These are phyloP conservation scores for Oriolus oriolus DNA, from an alignment of 2,113 vertebrate species.

Conservation along the genomic window DNA sequence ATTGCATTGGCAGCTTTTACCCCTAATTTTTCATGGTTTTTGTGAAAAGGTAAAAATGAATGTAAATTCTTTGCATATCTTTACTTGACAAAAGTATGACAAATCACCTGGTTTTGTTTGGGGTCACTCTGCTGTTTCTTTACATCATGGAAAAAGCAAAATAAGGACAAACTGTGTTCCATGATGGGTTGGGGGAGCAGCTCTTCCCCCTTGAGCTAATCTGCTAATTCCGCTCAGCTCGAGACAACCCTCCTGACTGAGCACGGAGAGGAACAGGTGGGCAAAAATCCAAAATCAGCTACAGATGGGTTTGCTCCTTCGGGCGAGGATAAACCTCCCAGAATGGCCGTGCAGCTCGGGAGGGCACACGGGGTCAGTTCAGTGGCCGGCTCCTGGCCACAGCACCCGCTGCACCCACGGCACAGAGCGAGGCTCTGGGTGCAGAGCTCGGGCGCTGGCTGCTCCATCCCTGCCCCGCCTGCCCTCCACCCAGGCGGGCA, in stretches of 20 bases:
- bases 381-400: background rate
- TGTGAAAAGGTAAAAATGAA: background rate
- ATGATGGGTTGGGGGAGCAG: background rate
- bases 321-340: background rate
- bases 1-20: background rate
- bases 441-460: fast-evolving
- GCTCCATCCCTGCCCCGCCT: background rate
- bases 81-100: background rate
- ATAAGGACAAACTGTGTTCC: background rate
- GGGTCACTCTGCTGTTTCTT: background rate
- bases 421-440: background rate
- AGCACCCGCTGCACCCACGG: fast-evolving
- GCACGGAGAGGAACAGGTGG: background rate
- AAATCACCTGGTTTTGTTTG: background rate
- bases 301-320: background rate
- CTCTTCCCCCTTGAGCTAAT: background rate
- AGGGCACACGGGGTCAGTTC: background rate
- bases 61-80: background rate
- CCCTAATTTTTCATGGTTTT: background rate
- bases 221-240: background rate
- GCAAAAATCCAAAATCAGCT: background rate
- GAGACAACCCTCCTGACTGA: background rate
- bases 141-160: background rate
- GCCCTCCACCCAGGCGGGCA: background rate
- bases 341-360: background rate